These are phyloP conservation scores for Pelodytes ibericus DNA, from an alignment of 2,797 vertebrate species.

Conservation along the genomic window DNA sequence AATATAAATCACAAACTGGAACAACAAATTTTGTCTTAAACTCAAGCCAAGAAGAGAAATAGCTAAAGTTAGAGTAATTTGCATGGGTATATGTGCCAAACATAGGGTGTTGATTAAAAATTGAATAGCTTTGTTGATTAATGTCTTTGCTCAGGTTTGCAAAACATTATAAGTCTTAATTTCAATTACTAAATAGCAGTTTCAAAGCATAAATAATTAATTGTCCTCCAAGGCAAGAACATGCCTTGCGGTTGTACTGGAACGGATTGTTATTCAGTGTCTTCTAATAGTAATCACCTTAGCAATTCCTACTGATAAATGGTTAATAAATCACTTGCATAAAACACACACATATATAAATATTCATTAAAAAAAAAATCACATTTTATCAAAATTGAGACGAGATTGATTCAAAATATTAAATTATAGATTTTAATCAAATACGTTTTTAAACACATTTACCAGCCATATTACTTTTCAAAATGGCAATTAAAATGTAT, in stretches of 20 bases:
- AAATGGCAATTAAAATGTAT: no score
- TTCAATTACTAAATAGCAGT: slow-evolving; percentile 77
- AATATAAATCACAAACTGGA: slow-evolving; percentile 33
- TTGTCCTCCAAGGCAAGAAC: slow-evolving; percentile 31
- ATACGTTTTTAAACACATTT: no score
- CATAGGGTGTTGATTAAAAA: slow-evolving; percentile 74
- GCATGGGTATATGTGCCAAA: slow-evolving; percentile 69
- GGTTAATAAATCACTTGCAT: no score
- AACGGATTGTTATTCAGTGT: slow-evolving; percentile 6
- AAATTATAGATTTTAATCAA: no score
- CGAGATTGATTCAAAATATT: no score
- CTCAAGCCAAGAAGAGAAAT: slow-evolving; percentile 55
- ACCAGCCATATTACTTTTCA: no score
- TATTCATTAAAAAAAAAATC: no score
- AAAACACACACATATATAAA: no score
- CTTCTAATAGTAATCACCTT: slow-evolving; percentile 11
- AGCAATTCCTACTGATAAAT: not conserved
- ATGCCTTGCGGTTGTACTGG: not conserved
- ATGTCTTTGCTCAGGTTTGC: slow-evolving; percentile 73
- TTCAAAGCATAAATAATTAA: slow-evolving; percentile 76
- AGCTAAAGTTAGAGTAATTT: slow-evolving; percentile 68
- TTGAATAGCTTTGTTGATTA: slow-evolving; percentile 75
- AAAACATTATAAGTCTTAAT: slow-evolving; percentile 77
- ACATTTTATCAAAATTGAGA: no score
- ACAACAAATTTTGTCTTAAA: slow-evolving; percentile 30